Base-by-base conservation (phyloP, 2,888 invertebrate species). In the Hirudinaria manillensis region DNA sequence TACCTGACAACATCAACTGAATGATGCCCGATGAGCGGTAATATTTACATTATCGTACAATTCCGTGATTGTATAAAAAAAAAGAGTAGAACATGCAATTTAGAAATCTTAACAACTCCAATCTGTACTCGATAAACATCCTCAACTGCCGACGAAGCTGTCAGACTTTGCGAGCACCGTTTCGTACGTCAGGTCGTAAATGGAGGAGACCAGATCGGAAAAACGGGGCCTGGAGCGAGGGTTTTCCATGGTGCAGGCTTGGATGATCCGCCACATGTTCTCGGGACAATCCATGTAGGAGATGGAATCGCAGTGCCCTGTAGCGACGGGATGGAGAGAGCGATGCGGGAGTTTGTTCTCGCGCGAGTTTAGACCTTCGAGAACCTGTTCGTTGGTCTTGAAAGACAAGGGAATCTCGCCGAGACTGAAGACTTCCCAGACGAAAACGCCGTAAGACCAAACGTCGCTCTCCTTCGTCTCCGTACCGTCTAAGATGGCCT, bases 391-490 rank as follows among this genome's bases (percentile, higher is more conserved):
- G 83, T 93, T 92, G 80, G 90, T 90, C 79, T 91, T 85, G 80
- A 91, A 90, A 21, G 89, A 89, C 82, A 92, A 90, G 0, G 93
- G 93, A 80, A 92, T 83, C 80, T 91, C 91, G 21, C 91, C 92
- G 82, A 91, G 90, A 79, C 90, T 89, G 84, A 92, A 91, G 78
- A 95, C 90, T 87, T 96, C 96, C 93, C 93, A 94, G 32, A 93
- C 89, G 21, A 94, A 89, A 29, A 92, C 92, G 0, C 92, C 94
- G 83, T 91, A 95, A 80, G 94, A 91, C 87, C 93, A 96, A 0
- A 94, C 92, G 85, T 96, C 96, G 81, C 93, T 93, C 84, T 94
- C 94, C 66, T 92, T 92, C 21, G 94, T 93, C 84, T 90, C 94
- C 78, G 94, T 94, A 76, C 93, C 93, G 81, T 95, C 94, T 79